A percentile compares a stretch with the other conserved stretches of the same genome.
phyloP scores from a whole-genome alignment of 2,113 vertebrate species.

The Gallinago media region DNA sequence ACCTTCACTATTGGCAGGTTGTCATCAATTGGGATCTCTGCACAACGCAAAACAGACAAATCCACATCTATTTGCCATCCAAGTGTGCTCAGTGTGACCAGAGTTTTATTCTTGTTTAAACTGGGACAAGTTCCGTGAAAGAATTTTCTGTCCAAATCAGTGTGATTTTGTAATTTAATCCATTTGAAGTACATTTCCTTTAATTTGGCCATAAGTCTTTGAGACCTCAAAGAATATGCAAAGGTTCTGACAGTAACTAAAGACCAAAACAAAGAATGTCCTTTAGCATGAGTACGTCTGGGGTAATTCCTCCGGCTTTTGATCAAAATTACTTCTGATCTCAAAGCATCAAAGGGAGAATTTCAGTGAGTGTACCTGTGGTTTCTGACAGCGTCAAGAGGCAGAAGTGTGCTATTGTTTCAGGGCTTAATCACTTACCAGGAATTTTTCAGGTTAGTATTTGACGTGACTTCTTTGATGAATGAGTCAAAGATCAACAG shows the following conservation, averaged over 20 bases:
- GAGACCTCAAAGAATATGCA: neutral
- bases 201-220: neutral
- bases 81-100: neutral
- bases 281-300: neutral
- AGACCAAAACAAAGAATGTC: conserved; percentile 1
- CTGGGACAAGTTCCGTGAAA: neutral
- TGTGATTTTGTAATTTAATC: neutral
- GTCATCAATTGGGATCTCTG: neutral
- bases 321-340: neutral
- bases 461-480: conserved; percentile 4
- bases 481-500: conserved; percentile 41
- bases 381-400: conserved; percentile 5
- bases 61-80: neutral
- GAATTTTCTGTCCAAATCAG: neutral
- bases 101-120: neutral
- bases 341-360: conserved; percentile 38
- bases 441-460: conserved; percentile 31
- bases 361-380: neutral
- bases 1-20: neutral
- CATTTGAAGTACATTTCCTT: neutral
- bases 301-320: neutral
- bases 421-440: conserved; percentile 59
- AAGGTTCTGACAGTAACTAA: neutral
- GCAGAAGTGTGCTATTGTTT: neutral
- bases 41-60: neutral